Evolutionary conservation across 2,797 vertebrate genomes (phyloP), one percentile per base, ranked within the genome.

Genomic region (Falco biarmicus): DNA sequence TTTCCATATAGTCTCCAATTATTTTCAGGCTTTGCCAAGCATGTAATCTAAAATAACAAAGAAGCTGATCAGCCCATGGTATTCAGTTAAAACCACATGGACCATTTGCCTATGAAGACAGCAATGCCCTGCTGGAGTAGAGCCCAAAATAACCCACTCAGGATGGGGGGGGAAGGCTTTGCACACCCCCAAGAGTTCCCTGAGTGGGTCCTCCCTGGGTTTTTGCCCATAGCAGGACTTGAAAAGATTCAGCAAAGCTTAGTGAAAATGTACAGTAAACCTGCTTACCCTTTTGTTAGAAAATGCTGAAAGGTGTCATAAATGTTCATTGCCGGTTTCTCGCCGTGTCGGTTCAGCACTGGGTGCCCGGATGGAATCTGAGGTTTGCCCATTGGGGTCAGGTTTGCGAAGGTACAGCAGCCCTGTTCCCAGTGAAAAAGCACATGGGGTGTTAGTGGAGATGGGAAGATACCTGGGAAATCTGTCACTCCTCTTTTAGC

Each of bases 1-100:
- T 95, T 95, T 91, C 57, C 50, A 93, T 59, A 92, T 92, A 94
- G 88, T 75, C 64, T 96, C 80, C 94, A 92, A 57, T 92, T 93
- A 96, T 90, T 94, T 96, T 92, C 95, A 95, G 68, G 95, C 96
- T 96, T 97, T 96, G 95, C 93, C 90, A 93, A 95, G 92, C 94
- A 93, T 74, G 75, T 94, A 95, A 95, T 96, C 84, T 90, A 90
- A 96, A 95, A 95, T 87, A 96, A 94, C 85, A 87, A 86, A 94
- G 90, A 43, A 89, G 85, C 76, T 95, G 85, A 93, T 93, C 82
- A 28, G 83, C 78, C 86, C 45, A 15, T 87, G 63, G 47, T 87
- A 65, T 87, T 87, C 54, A 57, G 79, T 71, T 97, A 91, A 85
- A 90, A 24, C 26, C 59, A 81, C 83, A 56, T 11, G 71, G 77